These are phyloP conservation scores for Macrobrachium nipponense DNA, from an alignment of 1,140 invertebrate species.

Conservation along the genomic window DNA sequence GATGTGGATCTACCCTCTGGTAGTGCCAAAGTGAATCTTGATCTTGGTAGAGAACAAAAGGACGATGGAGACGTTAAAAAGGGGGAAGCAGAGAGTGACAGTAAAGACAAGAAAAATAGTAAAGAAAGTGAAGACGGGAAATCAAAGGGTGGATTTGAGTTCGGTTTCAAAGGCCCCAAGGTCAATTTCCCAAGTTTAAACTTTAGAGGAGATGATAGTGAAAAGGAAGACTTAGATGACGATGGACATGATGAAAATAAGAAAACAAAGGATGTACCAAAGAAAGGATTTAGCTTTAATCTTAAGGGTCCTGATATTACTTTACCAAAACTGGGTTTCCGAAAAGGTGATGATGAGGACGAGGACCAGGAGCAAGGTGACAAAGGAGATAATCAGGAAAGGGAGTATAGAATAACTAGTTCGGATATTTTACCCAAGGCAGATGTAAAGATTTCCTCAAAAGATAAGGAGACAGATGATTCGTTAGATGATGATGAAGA, in stretches of 20 bases:
- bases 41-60: neutral
- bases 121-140: constrained; percentile 21
- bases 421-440: no score
- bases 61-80: neutral
- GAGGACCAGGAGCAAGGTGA: neutral
- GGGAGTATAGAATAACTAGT: neutral
- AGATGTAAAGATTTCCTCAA: no score
- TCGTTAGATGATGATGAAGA: neutral
- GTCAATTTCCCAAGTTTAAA: constrained; percentile 26
- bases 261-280: neutral
- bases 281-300: constrained; percentile 1
- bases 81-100: neutral
- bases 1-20: neutral
- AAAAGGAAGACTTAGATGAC: constrained; percentile 21
- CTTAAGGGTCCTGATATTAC: constrained; percentile 2
- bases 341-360: neutral
- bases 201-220: neutral
- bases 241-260: constrained; percentile 2
- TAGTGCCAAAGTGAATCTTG: neutral
- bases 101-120: constrained; percentile 12
- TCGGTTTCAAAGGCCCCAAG: constrained; percentile 43
- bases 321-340: neutral
- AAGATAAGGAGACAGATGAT: no score
- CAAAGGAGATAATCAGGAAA: neutral
- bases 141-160: constrained; percentile 26